Evolutionary conservation across 2,797 vertebrate genomes (phyloP), one percentile per base, ranked within the genome.

Genomic region (Coregonus suidteri): DNA sequence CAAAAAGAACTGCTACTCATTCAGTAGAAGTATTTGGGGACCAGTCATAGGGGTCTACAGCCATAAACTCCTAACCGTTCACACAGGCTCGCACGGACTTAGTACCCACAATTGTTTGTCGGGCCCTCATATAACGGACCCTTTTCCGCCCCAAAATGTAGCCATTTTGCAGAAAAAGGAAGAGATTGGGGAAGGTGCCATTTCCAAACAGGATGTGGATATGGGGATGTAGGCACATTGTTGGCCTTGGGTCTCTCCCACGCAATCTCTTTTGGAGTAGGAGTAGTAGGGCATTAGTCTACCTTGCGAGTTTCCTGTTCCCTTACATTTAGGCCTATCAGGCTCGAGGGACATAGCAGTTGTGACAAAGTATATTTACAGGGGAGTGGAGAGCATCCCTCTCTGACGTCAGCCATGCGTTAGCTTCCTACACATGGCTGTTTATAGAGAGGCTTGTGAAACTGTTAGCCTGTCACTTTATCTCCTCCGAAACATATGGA

Each of bases 141-240:
- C 79, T 90, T 93, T 94, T 87, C 92, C 89, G 83, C 20, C 56
- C 77, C 64, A 18, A 89, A 86, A 87, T 75, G 37, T 25, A 7
- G 30, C 25, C 31, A 77, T 85, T 90, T 82, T 85, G 82, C 86
- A 25, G 78, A 72, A 82, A 76, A 73, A 80, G 86, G 86, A 82
- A 83, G 84, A 90, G 88, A 88, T 74, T 73, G 84, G 91, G 86
- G 88, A 84, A 91, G 88, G 88, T 88, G 75, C 70, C 64, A 82
- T 89, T 94, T 94, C 91, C 94, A 93, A 78, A 85, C 86, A 92
- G 94, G 94, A 95, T 91, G 90, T 91, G 88, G 91, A 88, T 89
- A 16, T 41, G 4, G 15, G 82, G 82, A 91, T 87, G 86, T 90
- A 90, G 91, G 88, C 91, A 89, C 86, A 79, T 86, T 83, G 88